Evolutionary conservation across 2,888 invertebrate genomes (phyloP).

Genomic region (Apantesis nais): DNA sequence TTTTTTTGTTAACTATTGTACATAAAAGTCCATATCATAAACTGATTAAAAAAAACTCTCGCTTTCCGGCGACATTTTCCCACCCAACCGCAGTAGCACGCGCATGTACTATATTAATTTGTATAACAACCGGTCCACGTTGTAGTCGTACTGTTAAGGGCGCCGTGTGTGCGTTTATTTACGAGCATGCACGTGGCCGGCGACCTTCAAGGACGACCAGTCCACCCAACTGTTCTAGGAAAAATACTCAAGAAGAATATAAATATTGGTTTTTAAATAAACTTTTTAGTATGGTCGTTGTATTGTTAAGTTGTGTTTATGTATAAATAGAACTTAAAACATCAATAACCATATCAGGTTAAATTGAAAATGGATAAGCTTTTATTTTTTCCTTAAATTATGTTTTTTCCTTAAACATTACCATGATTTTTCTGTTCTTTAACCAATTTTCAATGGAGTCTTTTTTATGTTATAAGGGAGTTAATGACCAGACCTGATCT

Average conservation of each 20-base stretch:
- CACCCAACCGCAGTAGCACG: conserved; percentile 9
- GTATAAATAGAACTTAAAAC: neutral
- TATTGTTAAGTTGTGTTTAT: neutral
- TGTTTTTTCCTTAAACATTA: neutral
- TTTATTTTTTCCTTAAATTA: neutral
- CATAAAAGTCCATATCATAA: neutral
- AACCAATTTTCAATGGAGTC: too few species aligned
- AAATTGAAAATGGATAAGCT: neutral
- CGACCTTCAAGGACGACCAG: conserved; percentile 62
- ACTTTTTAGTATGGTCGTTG: neutral
- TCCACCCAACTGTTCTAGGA: conserved; percentile 40
- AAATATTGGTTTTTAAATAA: conserved; percentile 14
- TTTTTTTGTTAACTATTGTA: neutral
- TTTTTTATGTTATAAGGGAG: too few species aligned
- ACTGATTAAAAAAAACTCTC: conserved; percentile 7
- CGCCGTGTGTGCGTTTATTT: conserved; percentile 52
- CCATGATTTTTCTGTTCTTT: too few species aligned
- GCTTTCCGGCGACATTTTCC: conserved; percentile 14
- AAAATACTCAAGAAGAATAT: conserved; percentile 32
- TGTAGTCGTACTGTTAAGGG: conserved; percentile 27
- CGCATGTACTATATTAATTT: conserved; percentile 4
- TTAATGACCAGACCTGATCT: too few species aligned
- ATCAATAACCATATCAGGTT: neutral
- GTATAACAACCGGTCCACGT: conserved; percentile 18
- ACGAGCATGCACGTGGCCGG: conserved; percentile 61